phyloP scores from a whole-genome alignment of 2,888 invertebrate genomes.

The Vandiemenella viatica region DNA sequence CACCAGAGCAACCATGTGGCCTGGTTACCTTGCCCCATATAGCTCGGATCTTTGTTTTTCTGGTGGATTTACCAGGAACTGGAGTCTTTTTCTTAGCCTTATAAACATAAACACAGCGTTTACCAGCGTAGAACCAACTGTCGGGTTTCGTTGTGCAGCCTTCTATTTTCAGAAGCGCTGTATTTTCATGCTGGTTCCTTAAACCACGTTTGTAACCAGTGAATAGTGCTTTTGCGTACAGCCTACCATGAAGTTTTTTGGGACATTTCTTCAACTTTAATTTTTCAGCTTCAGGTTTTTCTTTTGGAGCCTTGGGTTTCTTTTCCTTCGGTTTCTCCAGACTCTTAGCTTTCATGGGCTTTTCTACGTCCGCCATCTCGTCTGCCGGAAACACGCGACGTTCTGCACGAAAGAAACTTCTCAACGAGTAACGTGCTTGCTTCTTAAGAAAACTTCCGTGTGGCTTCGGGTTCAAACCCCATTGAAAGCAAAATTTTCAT shows the following conservation, averaged over 20 bases:
- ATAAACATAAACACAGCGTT: constrained; percentile 94
- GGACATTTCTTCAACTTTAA: constrained; percentile 29
- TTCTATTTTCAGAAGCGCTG: constrained; percentile 88
- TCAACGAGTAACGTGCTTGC: no score
- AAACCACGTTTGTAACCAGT: constrained; percentile 90
- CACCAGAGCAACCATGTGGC: constrained; percentile 89
- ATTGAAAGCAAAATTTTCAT: no score
- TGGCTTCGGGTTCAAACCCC: no score
- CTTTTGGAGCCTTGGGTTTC: constrained; percentile 15
- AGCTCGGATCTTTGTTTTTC: constrained; percentile 77
- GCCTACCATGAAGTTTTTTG: constrained; percentile 56
- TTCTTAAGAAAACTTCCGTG: no score
- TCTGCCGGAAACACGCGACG: no score
- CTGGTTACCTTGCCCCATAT: constrained; percentile 99
- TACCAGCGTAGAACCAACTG: constrained; percentile 88
- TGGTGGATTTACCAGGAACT: constrained; percentile 65
- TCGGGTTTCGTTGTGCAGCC: constrained; percentile 67
- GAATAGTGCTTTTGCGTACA: constrained; percentile 96
- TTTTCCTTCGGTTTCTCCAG: constrained; percentile 19
- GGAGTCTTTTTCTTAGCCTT: constrained; percentile 82
- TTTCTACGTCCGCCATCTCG: constrained; percentile 17
- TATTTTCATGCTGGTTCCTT: constrained; percentile 95
- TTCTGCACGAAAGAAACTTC: no score
- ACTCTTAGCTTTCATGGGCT: constrained; percentile 11
- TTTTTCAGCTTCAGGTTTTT: constrained; percentile 12